phyloP scores from a whole-genome alignment of 2,797 vertebrate genomes.

The Chaunax sp. region DNA sequence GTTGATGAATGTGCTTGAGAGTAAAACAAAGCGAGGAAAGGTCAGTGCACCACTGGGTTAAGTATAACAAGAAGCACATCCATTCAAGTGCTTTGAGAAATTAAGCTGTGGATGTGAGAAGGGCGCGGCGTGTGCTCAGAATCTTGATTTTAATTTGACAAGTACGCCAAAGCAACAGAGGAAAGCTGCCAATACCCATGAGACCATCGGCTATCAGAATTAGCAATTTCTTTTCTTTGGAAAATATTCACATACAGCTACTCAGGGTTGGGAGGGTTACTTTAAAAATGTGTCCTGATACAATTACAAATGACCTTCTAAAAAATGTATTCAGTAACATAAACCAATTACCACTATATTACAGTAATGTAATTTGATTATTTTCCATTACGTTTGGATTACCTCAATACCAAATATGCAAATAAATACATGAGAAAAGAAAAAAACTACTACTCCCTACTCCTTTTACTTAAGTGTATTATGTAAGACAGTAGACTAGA shows the following conservation, averaged over 20 bases:
- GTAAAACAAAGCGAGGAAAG: background rate
- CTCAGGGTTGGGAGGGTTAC: no score
- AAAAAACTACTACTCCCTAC: no score
- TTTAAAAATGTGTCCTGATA: no score
- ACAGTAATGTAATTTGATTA: no score
- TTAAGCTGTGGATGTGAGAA: constrained; percentile 5
- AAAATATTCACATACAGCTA: constrained; percentile 18
- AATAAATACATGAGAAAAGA: no score
- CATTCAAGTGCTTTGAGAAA: background rate
- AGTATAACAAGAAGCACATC: background rate
- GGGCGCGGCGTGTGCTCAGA: background rate
- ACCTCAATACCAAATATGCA: no score
- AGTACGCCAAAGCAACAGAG: background rate
- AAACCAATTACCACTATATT: no score
- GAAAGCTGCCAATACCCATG: constrained; percentile 8
- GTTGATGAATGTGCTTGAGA: background rate
- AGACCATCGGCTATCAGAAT: constrained; percentile 1
- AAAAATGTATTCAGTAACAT: no score
- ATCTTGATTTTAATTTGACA: background rate
- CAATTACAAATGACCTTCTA: no score
- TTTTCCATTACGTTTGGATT: no score
- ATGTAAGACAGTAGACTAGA: no score
- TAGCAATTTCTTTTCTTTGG: background rate
- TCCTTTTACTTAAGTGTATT: no score
- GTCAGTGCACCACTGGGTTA: background rate